Conservation (phyloP, 2,888 invertebrate species). For the Diplazon laetatorius region DNA sequence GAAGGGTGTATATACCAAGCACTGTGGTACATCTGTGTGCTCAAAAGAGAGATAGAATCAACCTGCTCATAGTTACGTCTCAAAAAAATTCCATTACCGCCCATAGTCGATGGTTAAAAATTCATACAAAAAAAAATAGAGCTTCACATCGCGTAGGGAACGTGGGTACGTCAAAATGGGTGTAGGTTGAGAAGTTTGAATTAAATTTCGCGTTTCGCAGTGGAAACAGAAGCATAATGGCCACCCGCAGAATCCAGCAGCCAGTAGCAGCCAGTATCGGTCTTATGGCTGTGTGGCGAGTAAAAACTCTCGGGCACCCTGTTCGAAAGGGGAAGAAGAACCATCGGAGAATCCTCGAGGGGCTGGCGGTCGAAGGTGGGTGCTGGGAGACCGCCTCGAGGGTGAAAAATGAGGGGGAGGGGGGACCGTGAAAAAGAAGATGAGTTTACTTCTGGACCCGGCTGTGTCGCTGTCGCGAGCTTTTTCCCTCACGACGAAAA, state of each 20-base stretch:
- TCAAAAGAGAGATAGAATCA: no score
- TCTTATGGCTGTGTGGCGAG: constrained; percentile 17
- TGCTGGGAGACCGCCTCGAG: constrained; percentile 23
- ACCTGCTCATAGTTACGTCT: no score
- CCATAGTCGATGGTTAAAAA: constrained; percentile 74
- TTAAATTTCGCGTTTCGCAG: neutral
- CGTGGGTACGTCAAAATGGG: constrained; percentile 4
- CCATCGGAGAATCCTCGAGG: constrained; percentile 51
- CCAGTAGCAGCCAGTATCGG: no score
- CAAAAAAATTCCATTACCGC: constrained; percentile 61
- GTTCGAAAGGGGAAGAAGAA: constrained; percentile 53
- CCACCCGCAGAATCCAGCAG: no score
- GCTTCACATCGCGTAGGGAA: neutral
- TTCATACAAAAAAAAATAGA: constrained; percentile 76
- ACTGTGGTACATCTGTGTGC: no score
- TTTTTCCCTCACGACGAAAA: constrained; percentile 6
- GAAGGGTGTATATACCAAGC: no score
- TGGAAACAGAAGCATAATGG: neutral
- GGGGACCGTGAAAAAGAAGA: constrained; percentile 51
- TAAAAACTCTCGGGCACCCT: constrained; percentile 48
- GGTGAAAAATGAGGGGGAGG: constrained; percentile 63
- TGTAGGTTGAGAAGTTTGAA: neutral
- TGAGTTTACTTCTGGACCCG: constrained; percentile 65
- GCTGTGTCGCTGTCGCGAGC: constrained; percentile 34
- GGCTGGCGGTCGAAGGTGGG: constrained; percentile 50